phyloP scores from a whole-genome alignment of 2,888 invertebrate genomes.

The Drosophila percnosoma region DNA sequence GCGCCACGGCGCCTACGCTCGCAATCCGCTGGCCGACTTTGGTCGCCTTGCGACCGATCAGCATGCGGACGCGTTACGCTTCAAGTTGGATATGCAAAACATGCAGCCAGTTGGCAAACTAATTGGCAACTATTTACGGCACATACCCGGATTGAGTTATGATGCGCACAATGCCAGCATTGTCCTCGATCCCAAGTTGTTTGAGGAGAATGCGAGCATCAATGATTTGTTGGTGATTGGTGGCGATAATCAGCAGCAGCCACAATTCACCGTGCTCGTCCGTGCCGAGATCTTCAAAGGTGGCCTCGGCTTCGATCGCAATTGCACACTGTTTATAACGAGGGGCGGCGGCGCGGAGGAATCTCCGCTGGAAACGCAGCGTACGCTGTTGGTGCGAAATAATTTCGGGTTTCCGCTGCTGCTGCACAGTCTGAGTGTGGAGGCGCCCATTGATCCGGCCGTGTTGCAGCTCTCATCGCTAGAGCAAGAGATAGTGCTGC shows the following conservation, averaged over 20 bases:
- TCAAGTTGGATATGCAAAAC: conserved; percentile 84
- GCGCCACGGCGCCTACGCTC: conserved; percentile 90
- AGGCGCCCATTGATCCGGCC: conserved; percentile 79
- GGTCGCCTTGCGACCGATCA: conserved; percentile 89
- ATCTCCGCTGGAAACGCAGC: conserved; percentile 78
- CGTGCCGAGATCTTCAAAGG: conserved; percentile 83
- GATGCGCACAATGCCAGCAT: conserved; percentile 74
- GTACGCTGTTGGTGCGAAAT: conserved; percentile 89
- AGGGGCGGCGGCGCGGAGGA: conserved; percentile 49
- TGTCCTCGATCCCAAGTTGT: conserved; percentile 77
- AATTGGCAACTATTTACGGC: conserved; percentile 54
- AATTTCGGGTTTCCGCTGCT: conserved; percentile 90
- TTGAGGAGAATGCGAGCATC: conserved; percentile 67
- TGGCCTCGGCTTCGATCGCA: conserved; percentile 75
- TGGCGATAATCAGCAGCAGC: conserved; percentile 42
- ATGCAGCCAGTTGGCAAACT: conserved; percentile 41
- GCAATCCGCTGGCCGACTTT: conserved; percentile 92
- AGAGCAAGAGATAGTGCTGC: conserved; percentile 57
- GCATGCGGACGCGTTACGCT: conserved; percentile 85
- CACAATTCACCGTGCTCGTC: conserved; percentile 75
- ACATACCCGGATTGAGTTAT: conserved; percentile 68
- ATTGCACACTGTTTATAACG: conserved; percentile 80
- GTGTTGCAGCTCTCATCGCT: conserved; percentile 53
- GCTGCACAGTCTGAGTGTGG: conserved; percentile 89
- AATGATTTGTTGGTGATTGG: conserved; percentile 74